These are phyloP conservation scores for Auanema sp. DNA, from an alignment of 2,888 invertebrate genomes.

Conservation along the genomic window DNA sequence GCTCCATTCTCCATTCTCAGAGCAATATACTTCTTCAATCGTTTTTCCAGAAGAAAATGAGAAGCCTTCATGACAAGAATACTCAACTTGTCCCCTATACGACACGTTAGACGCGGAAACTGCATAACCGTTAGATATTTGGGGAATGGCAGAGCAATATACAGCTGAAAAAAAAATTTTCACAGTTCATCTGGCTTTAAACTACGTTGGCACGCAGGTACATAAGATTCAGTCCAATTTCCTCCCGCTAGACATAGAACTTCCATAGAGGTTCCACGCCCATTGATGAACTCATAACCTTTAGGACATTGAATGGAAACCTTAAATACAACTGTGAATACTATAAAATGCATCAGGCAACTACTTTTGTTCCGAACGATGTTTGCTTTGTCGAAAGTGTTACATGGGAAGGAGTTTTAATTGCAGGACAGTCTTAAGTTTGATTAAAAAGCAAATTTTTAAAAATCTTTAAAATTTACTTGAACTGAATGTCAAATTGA, in stretches of 20 bases:
- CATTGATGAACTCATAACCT: conserved; percentile 62
- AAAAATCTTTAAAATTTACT: conserved; percentile 34
- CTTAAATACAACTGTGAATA: neutral
- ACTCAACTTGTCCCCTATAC: conserved; percentile 77
- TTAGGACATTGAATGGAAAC: conserved; percentile 41
- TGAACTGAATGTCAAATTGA: conserved; percentile 64
- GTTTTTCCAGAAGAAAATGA: conserved; percentile 79
- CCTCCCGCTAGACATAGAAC: conserved; percentile 61
- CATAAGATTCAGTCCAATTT: conserved; percentile 52
- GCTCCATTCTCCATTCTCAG: conserved; percentile 61
- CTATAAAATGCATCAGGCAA: neutral
- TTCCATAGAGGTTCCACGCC: conserved; percentile 55
- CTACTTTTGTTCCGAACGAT: conserved; percentile 56
- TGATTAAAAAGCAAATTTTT: conserved; percentile 2
- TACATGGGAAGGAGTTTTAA: conserved; percentile 52
- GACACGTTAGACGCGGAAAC: conserved; percentile 93
- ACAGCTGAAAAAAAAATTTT: conserved; percentile 65
- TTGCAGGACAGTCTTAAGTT: conserved; percentile 54
- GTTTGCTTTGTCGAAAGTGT: conserved; percentile 58
- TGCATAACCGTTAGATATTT: conserved; percentile 95
- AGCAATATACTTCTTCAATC: conserved; percentile 61
- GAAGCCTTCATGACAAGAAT: conserved; percentile 86
- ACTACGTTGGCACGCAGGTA: conserved; percentile 64
- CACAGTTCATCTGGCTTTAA: too few species aligned
- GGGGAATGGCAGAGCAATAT: conserved; percentile 94